Base-by-base conservation (phyloP, 2,797 vertebrate genomes). In the Hemitrygon akajei region DNA sequence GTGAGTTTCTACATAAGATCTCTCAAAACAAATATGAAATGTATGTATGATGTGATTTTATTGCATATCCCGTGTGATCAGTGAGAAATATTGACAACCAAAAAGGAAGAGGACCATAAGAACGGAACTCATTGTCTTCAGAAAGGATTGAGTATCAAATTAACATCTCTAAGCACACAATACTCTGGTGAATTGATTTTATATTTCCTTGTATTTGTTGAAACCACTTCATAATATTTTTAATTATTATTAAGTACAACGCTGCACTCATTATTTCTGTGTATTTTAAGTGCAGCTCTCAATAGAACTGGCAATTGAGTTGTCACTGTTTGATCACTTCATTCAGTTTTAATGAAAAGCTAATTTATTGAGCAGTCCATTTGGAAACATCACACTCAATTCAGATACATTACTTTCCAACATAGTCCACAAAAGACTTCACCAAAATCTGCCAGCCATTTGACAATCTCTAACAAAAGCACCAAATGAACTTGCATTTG, bases 301-400 rank as follows among this genome's bases (percentile, higher is more conserved):
- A 87, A n/a, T 6, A 20, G 30, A 87, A 16, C 58, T n/a, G 58
- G 58, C 58, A 87, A 34, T 87, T 87, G 84, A 63, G 58, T 63
- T 63, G 56, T 47, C 4, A 47, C 47, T 58, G 30, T 87, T 58
- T 66, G 12, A 63, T 87, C 47, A 30, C 7, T 30, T 16, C 58
- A 66, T 34, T 60, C 58, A 89, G n/a, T 37, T 34, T 69, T n/a
- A 89, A 89, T 89, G 86, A 89, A 69, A 89, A 34, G 86, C n/a
- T 37, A 3, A 89, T 66, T 69, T 89, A 66, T 89, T 69, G 86
- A 89, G n/a, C 86, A 66, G 86, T 18, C 16, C 60, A 37, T 89
- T 89, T 89, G n/a, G 63, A 89, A 66, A 89, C n/a, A 69, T 89
- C 86, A 37, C 66, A 89, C 18, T 89, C 86, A 3, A 89, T 69